phyloP scores from a whole-genome alignment of 1,140 invertebrate genomes.

The Penaeus japonicus region DNA sequence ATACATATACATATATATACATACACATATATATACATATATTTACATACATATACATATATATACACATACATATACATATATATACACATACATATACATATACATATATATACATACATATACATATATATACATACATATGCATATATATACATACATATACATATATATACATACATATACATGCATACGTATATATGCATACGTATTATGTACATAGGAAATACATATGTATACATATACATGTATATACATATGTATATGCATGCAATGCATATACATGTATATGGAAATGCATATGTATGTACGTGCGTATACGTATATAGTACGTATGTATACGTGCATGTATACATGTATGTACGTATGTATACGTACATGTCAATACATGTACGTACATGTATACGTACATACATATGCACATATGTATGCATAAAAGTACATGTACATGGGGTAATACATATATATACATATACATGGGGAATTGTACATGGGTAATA shows the following conservation, averaged over 20 bases:
- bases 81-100: not conserved
- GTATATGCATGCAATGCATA: no score
- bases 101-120: not conserved
- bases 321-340: no score
- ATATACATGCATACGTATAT: not conserved
- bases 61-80: not conserved
- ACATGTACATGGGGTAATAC: no score
- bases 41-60: not conserved
- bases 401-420: not conserved
- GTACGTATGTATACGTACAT: no score
- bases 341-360: no score
- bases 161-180: not conserved
- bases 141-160: not conserved
- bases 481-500: not conserved
- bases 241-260: no score
- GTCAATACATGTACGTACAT: no score
- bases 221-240: no score
- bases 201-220: no score
- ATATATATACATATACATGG: no score
- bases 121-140: not conserved
- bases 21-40: not conserved
- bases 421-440: not conserved
- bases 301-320: no score
- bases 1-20: not conserved
- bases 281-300: no score